A percentile compares a stretch with the other conserved stretches of the same genome.
These are phyloP conservation scores for Drosophila maculinotata DNA, from an alignment of 2,888 invertebrate species.

Conservation along the genomic window DNA sequence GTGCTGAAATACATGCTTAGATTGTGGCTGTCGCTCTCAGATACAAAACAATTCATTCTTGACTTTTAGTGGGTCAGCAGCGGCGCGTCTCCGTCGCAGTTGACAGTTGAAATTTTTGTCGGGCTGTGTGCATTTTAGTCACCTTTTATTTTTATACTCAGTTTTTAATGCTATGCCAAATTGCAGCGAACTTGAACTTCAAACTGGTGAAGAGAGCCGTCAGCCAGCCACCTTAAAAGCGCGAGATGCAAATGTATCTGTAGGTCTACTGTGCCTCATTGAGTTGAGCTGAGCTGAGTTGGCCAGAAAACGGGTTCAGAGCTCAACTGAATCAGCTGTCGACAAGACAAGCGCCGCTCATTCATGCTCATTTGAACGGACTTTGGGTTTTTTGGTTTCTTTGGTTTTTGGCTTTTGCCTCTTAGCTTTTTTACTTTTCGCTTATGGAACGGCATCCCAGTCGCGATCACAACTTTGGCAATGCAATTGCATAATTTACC, in stretches of 20 bases:
- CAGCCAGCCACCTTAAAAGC: conserved; percentile 33
- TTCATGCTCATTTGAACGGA: conserved; percentile 49
- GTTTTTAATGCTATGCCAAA: conserved; percentile 57
- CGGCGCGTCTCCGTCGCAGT: neutral
- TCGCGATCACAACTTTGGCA: conserved; percentile 47
- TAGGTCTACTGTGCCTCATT: conserved; percentile 18
- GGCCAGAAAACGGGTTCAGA: no score
- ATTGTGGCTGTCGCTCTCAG: conserved; percentile 25
- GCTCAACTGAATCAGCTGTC: conserved; percentile 62
- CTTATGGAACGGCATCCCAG: conserved; percentile 28
- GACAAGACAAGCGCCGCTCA: conserved; percentile 59
- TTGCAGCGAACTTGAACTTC: conserved; percentile 81
- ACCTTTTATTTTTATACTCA: conserved; percentile 21
- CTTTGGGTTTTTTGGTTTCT: no score
- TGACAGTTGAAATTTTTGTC: conserved; percentile 21
- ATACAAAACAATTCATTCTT: conserved; percentile 73
- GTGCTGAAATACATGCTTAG: conserved; percentile 35
- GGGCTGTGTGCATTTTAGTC: conserved; percentile 43
- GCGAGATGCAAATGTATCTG: conserved; percentile 43
- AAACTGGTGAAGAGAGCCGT: conserved; percentile 59
- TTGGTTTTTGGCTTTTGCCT: conserved; percentile 20
- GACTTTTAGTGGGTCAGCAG: conserved; percentile 74
- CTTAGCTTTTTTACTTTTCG: conserved; percentile 21
- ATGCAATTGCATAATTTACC: conserved; percentile 63
- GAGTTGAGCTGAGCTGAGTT: no score